Conservation (phyloP, 2,113 vertebrate genomes). For the Scomber japonicus region DNA sequence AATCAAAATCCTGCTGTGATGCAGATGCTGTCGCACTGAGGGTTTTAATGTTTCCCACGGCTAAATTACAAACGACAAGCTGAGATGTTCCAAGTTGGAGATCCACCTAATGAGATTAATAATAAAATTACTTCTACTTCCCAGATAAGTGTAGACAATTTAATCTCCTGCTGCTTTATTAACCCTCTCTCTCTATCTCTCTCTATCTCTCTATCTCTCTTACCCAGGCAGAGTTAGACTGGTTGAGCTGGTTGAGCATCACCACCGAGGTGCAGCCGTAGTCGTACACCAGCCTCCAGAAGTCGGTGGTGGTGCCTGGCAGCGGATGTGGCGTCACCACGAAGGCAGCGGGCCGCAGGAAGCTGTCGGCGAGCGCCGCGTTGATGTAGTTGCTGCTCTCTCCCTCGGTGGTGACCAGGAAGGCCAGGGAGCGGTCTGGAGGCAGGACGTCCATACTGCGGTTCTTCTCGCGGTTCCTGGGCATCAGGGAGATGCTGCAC, state of each 20-base stretch:
- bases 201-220: constrained; percentile 54
- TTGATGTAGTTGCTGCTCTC: constrained; percentile 97
- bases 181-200: not conserved
- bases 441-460: constrained; percentile 97
- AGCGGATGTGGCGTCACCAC: constrained; percentile 95
- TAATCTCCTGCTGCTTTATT: not conserved
- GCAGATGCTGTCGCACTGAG: not conserved
- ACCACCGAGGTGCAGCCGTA: constrained; percentile 96
- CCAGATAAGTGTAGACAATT: not conserved
- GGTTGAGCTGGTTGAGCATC: constrained; percentile 98
- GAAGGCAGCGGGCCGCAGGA: constrained; percentile 91
- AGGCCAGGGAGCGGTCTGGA: constrained; percentile 94
- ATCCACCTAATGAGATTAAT: constrained; percentile 19
- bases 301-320: constrained; percentile 93
- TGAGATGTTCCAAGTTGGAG: not conserved
- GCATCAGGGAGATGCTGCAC: constrained; percentile 95
- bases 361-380: constrained; percentile 94
- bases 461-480: constrained; percentile 96
- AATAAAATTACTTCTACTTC: constrained; percentile 1
- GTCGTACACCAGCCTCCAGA: constrained; percentile 97
- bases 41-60: constrained; percentile 7
- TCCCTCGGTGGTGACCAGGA: constrained; percentile 92
- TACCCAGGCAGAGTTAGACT: constrained; percentile 98
- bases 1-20: constrained; percentile 34
- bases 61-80: constrained; percentile 3